Base-by-base conservation (phyloP, 2,888 invertebrate species). In the Caenorhabditis panamensis region DNA sequence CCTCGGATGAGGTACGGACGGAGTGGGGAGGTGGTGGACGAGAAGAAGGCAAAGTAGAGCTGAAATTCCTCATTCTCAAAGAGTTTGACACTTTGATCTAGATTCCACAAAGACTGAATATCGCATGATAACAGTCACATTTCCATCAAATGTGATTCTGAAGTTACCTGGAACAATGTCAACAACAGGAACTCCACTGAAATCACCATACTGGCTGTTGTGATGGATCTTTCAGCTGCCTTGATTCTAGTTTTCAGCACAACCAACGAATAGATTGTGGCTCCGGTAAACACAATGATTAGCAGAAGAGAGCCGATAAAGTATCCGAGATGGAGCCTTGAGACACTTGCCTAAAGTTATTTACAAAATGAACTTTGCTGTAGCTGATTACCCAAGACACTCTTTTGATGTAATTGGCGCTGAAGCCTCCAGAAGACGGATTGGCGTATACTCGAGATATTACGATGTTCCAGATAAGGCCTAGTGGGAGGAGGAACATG, bases 401-500 rank as follows among this genome's bases (percentile, higher is more conserved):
- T 16, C 20, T 47, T 13, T 61, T 69, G 9, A 61, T 53, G 18
- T 72, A 72, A 18, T 72, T 72, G 0, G 47, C 61, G 54, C 62
- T 63, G 41, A 72, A 72, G 9, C 71, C 71, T 24, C 62, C 71
- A 4, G 47, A 53, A 16, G 62, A 63, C 20, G 72, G 72, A 22
- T 72, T 72, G 9, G 41, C 24, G 47, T 72, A 72, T 0, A 72
- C 72, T 44, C 72, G 18, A 5, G 72, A 72, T 1, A 72, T 58
- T 5, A 72, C 13, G 13, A 72, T 51, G 31, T 72, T 72, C 72
- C 72, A 72, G 24, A 72, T 63, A 9, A 72, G 16, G 5, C 72
- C 72, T 24, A 63, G 1, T 6, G 72, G 72, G 20, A 72, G 16
- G 13, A 72, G 16, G 20, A 72, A 64, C 24, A 72, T 22, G 8